phyloP scores from a whole-genome alignment of 2,888 invertebrate genomes.

The Lithophane ornitopus region DNA sequence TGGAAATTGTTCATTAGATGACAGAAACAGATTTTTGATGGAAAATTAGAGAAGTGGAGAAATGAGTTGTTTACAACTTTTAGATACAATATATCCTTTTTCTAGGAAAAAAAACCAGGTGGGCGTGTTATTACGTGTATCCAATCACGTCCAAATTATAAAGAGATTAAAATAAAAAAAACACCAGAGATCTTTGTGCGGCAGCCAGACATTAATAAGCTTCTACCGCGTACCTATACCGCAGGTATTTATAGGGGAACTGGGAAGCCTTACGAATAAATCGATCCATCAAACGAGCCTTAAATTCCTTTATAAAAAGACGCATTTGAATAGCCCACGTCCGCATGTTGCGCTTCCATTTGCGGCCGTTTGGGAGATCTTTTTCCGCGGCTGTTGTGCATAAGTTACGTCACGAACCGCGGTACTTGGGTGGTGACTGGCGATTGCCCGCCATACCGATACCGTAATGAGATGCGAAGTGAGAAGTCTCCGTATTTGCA shows the following conservation, averaged over 20 bases:
- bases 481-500: slow-evolving; percentile 62
- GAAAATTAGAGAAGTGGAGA: not conserved
- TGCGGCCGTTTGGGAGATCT: slow-evolving; percentile 57
- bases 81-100: not conserved
- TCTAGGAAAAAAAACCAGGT: not conserved
- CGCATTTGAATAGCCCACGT: slow-evolving; percentile 46
- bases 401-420: slow-evolving; percentile 65
- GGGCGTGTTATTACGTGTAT: slow-evolving; percentile 26
- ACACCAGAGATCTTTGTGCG: slow-evolving; percentile 12
- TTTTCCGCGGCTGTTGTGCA: slow-evolving; percentile 56
- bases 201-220: slow-evolving; percentile 41
- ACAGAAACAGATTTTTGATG: slow-evolving; percentile 9
- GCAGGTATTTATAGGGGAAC: slow-evolving; percentile 40
- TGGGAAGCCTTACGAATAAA: slow-evolving; percentile 58
- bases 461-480: slow-evolving; percentile 68
- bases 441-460: slow-evolving; percentile 47
- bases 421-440: slow-evolving; percentile 64
- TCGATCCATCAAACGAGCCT: slow-evolving; percentile 60
- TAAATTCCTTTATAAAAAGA: slow-evolving; percentile 53
- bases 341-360: slow-evolving; percentile 51
- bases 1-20: not conserved
- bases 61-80: not conserved
- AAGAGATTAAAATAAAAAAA: not conserved
- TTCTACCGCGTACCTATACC: slow-evolving; percentile 11
- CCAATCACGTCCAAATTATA: slow-evolving; percentile 7